Evolutionary conservation across 2,113 vertebrate genomes (phyloP).

Genomic region (Hippocampus comes): DNA sequence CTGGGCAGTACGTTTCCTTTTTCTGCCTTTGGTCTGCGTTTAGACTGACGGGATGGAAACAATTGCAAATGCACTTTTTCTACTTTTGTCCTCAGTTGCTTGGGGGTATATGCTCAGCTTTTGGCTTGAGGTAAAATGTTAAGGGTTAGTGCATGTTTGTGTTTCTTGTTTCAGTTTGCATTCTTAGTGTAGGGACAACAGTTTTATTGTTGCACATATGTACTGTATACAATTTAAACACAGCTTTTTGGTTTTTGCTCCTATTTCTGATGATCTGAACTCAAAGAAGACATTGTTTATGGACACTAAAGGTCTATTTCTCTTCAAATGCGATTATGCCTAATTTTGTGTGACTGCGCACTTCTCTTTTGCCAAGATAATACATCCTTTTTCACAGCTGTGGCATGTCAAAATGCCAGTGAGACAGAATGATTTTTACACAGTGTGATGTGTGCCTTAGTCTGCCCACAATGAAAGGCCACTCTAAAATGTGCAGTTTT

Average conservation of each 20-base stretch:
- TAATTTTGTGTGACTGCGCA: no score
- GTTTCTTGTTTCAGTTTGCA: neutral
- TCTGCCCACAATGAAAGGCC: no score
- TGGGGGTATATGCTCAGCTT: neutral
- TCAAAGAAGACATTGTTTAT: neutral
- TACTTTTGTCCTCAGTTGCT: neutral
- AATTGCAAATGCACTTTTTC: neutral
- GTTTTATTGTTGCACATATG: neutral
- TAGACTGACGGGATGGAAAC: neutral
- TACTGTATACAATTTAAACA: neutral
- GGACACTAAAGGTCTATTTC: neutral
- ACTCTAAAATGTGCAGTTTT: no score
- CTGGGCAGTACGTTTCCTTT: slow-evolving; percentile 37
- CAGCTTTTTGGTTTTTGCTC: no score
- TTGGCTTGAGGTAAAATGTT: neutral
- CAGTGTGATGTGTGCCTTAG: no score
- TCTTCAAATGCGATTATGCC: neutral
- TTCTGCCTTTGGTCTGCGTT: slow-evolving; percentile 43
- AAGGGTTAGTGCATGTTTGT: neutral
- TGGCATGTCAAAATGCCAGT: neutral
- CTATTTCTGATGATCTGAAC: neutral
- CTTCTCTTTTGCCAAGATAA: neutral
- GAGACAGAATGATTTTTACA: neutral
- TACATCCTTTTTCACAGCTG: neutral
- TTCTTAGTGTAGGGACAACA: neutral